Evolutionary conservation across 2,113 vertebrate species (phyloP).

Genomic region (Actenoides hombroni): DNA sequence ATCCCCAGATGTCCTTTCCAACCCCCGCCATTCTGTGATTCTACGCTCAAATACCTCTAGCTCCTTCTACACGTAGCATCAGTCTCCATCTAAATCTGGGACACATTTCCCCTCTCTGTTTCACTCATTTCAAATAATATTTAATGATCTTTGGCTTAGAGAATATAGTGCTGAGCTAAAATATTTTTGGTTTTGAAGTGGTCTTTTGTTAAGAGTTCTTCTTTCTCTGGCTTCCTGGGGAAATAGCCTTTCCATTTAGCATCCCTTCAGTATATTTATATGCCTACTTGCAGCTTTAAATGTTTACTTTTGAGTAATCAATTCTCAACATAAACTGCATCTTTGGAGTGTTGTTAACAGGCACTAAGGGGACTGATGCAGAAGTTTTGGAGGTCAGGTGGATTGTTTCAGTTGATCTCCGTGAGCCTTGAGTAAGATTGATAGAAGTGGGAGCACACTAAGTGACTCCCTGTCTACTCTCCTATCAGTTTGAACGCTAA

Average conservation of each 20-base stretch:
- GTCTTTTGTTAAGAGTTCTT: not conserved
- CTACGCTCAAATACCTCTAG: not conserved
- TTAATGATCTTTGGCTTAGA: conserved; percentile 3
- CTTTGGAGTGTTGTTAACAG: not conserved
- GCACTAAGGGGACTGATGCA: not conserved
- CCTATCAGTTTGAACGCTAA: not conserved
- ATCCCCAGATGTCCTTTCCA: not conserved
- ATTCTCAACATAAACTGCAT: not conserved
- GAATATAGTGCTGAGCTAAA: not conserved
- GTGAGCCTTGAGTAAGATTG: not conserved
- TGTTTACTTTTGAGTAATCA: conserved; percentile 12
- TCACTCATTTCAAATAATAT: not conserved
- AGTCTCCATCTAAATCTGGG: not conserved
- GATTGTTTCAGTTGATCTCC: not conserved
- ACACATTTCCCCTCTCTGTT: not conserved
- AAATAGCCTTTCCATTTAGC: not conserved
- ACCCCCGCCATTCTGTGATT: not conserved
- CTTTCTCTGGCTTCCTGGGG: not conserved
- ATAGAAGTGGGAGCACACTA: not conserved
- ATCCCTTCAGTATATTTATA: not conserved
- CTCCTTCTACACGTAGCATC: not conserved
- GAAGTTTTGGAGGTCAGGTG: not conserved
- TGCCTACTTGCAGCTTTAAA: not conserved
- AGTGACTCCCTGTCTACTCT: not conserved
- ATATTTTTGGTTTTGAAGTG: not conserved